phyloP scores from a whole-genome alignment of 2,888 invertebrate species.

The Pristionchus exspectatus region DNA sequence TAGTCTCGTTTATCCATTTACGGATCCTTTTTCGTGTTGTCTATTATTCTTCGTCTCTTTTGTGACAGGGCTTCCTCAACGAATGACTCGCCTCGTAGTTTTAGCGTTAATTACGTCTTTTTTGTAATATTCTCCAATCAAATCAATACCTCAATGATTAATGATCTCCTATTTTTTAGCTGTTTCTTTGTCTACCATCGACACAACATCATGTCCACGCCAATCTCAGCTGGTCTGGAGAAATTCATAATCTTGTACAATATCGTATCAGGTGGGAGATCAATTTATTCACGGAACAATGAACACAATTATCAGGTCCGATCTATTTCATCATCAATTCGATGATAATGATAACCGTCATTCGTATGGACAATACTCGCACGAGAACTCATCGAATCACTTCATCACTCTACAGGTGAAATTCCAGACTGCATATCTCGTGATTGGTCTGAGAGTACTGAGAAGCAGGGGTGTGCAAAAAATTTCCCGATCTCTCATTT shows the following conservation, averaged over 20 bases:
- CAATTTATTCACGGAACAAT: not conserved
- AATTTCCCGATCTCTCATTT: no score
- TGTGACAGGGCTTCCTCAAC: not conserved
- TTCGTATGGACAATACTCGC: slow-evolving; percentile 19
- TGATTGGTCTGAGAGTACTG: no score
- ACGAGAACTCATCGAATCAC: slow-evolving; percentile 30
- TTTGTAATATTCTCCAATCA: no score
- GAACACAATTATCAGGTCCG: not conserved
- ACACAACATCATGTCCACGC: not conserved
- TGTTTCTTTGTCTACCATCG: not conserved
- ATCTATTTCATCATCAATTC: slow-evolving; percentile 24
- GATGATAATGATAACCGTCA: not conserved
- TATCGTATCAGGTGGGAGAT: not conserved
- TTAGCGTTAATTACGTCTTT: no score
- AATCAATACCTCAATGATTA: not conserved
- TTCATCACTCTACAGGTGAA: slow-evolving; percentile 24
- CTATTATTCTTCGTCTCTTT: not conserved
- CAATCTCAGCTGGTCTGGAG: not conserved
- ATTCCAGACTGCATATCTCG: no score
- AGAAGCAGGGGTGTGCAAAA: no score
- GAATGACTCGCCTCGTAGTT: not conserved
- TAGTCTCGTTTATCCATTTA: not conserved
- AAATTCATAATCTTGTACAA: slow-evolving; percentile 11
- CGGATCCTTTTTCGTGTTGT: not conserved
- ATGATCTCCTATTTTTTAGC: not conserved